Conservation (phyloP, 2,888 invertebrate genomes). For the Drosophila melanosoma region DNA sequence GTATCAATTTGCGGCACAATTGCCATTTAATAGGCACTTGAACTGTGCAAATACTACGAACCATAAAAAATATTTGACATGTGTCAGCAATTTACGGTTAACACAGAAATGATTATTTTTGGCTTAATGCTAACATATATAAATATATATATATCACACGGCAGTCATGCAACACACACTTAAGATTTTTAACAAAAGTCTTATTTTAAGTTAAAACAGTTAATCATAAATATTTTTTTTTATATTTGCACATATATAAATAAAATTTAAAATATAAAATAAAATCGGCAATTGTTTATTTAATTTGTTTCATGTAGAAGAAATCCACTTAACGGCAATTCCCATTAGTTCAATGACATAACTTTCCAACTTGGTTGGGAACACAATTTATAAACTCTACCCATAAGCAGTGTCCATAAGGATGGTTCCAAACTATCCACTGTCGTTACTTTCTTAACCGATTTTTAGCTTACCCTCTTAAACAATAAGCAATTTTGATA, state of each 20-base stretch:
- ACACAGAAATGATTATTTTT: constrained; percentile 19
- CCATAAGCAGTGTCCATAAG: not conserved
- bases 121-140: not conserved
- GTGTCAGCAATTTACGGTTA: constrained; percentile 60
- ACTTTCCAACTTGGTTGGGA: not conserved
- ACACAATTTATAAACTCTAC: not conserved
- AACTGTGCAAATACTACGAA: constrained; percentile 46
- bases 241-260: not conserved
- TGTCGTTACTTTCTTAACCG: not conserved
- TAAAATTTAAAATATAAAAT: no score
- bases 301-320: not conserved
- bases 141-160: not conserved
- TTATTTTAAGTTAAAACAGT: not conserved
- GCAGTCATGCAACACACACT: not conserved
- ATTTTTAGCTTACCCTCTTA: not conserved
- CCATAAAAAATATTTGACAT: constrained; percentile 33
- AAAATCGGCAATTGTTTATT: no score
- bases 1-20: constrained; percentile 80
- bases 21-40: constrained; percentile 81
- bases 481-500: not conserved
- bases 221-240: not conserved
- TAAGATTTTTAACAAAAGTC: not conserved
- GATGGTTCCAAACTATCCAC: not conserved
- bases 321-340: not conserved
- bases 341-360: not conserved